These are phyloP conservation scores for Drosophila pallidifrons DNA, from an alignment of 1,140 invertebrate species.

Conservation along the genomic window DNA sequence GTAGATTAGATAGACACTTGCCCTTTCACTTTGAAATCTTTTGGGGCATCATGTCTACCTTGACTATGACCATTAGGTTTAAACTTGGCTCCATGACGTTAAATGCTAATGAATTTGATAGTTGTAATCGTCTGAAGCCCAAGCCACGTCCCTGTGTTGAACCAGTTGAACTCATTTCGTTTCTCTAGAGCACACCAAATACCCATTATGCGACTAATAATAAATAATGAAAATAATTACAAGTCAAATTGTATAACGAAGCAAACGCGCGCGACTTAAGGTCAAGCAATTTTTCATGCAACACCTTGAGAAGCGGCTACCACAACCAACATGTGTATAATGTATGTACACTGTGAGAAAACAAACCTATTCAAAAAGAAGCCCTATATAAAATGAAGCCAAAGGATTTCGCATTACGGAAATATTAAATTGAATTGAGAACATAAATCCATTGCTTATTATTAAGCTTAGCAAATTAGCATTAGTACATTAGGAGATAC, in stretches of 20 bases:
- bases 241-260: slow-evolving; percentile 58
- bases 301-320: slow-evolving; percentile 65
- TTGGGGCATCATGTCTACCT: slow-evolving; percentile 17
- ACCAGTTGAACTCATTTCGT: slow-evolving; percentile 33
- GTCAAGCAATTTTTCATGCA: slow-evolving; percentile 72
- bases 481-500: no score
- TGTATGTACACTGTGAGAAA: no score
- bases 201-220: slow-evolving; percentile 51
- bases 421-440: no score
- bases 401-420: no score
- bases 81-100: slow-evolving; percentile 3
- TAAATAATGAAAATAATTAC: slow-evolving; percentile 70
- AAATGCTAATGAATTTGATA: slow-evolving; percentile 46
- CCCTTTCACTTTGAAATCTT: slow-evolving; percentile 39
- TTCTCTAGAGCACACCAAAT: slow-evolving; percentile 24
- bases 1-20: slow-evolving; percentile 6
- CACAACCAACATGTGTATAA: slow-evolving; percentile 7
- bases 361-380: no score
- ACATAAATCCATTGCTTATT: no score
- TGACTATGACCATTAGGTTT: slow-evolving; percentile 14
- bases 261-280: slow-evolving; percentile 51
- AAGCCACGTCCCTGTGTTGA: not conserved
- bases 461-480: no score
- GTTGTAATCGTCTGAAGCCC: slow-evolving; percentile 15
- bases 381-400: no score